phyloP scores from a whole-genome alignment of 2,888 invertebrate genomes.

The Philaethria dido region DNA sequence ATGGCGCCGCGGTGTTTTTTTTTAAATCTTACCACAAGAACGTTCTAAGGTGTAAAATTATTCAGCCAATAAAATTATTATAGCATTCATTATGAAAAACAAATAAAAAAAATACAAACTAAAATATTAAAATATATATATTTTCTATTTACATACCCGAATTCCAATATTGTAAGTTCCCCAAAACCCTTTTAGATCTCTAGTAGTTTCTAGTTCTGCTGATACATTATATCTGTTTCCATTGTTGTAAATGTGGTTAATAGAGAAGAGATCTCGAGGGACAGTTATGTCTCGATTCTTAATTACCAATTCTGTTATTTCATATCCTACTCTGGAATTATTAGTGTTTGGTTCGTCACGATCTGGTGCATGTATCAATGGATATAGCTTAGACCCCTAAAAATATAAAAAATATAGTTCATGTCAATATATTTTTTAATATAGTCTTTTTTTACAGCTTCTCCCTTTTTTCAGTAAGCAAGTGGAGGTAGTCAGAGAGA shows the following conservation, averaged over 20 bases:
- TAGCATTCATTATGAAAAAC: neutral
- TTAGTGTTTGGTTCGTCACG: conserved; percentile 79
- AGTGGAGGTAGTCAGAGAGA: too few species aligned
- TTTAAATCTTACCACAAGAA: too few species aligned
- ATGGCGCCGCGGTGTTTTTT: too few species aligned
- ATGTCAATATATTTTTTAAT: neutral
- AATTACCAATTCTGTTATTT: conserved; percentile 61
- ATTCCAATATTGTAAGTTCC: conserved; percentile 82
- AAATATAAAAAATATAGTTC: conserved; percentile 9
- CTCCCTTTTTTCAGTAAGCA: too few species aligned
- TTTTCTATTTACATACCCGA: conserved; percentile 61
- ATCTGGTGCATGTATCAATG: conserved; percentile 77
- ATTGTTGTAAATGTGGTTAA: conserved; percentile 27
- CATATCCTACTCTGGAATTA: conserved; percentile 81
- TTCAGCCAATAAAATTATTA: neutral
- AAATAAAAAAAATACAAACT: neutral
- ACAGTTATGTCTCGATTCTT: conserved; percentile 56
- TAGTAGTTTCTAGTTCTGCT: conserved; percentile 71
- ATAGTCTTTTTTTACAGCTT: too few species aligned
- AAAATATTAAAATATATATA: conserved; percentile 16
- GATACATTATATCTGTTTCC: conserved; percentile 56
- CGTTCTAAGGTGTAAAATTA: neutral
- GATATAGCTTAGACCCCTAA: conserved; percentile 58
- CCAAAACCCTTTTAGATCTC: conserved; percentile 80
- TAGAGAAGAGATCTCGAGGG: conserved; percentile 58